These are phyloP conservation scores for Muntiacus muntjak DNA, from an alignment of 2,113 vertebrate species.

Conservation along the genomic window DNA sequence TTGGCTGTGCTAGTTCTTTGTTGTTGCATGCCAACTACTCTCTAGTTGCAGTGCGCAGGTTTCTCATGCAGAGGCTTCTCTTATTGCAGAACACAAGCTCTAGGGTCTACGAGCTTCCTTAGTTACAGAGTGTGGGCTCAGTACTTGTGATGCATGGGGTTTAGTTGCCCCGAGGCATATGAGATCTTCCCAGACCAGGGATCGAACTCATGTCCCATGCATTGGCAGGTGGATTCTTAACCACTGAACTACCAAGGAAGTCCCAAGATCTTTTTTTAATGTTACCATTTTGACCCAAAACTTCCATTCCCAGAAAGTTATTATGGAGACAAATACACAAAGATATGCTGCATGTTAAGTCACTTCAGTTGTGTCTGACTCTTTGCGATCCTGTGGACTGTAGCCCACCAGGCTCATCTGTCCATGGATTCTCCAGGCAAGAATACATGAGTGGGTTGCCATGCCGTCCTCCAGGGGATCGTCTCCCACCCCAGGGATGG, in stretches of 20 bases:
- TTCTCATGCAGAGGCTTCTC: not conserved
- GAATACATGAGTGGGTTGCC: not conserved
- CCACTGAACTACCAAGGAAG: not conserved
- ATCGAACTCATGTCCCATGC: not conserved
- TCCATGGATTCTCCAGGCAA: not conserved
- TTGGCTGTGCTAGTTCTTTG: not conserved
- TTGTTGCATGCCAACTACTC: not conserved
- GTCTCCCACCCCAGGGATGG: not conserved
- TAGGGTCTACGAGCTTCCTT: not conserved
- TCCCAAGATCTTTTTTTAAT: not conserved
- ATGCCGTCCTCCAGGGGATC: not conserved
- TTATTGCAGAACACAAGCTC: not conserved
- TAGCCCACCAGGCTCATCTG: not conserved
- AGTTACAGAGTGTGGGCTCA: not conserved
- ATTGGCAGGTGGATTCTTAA: not conserved
- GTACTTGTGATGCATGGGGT: not conserved
- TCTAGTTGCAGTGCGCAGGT: not conserved
- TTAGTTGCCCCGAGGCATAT: not conserved
- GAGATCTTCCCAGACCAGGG: not conserved
- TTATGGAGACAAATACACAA: not conserved
- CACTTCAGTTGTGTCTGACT: not conserved
- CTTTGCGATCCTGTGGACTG: not conserved
- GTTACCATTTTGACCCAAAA: not conserved
- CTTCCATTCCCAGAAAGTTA: not conserved
- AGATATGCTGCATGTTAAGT: not conserved